Percentiles rank a stretch among this genome's conserved stretches.
Conservation (phyloP, 2,797 vertebrate genomes). For the Artibeus jamaicensis region DNA sequence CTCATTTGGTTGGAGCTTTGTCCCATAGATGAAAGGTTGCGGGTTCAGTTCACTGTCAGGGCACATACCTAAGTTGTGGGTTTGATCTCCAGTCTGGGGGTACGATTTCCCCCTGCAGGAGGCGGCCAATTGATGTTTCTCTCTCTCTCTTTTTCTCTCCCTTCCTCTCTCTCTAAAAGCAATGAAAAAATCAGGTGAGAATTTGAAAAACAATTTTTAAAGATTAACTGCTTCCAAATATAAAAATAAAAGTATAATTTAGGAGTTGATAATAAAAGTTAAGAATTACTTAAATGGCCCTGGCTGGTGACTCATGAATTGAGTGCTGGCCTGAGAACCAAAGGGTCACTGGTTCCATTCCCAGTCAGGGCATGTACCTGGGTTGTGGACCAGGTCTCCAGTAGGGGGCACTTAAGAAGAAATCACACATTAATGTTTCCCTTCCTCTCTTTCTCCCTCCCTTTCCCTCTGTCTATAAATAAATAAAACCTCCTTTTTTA, state of each 20-base stretch:
- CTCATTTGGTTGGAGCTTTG: not conserved
- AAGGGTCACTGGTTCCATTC: not conserved
- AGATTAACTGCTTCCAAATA: not conserved
- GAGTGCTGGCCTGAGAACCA: too few relatives aligned
- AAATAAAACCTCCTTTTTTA: not conserved
- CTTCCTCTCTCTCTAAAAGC: not conserved
- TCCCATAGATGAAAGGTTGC: not conserved
- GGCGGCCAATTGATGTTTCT: not conserved
- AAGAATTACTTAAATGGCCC: not conserved
- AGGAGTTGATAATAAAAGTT: not conserved
- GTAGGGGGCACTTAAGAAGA: too few relatives aligned
- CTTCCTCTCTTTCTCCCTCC: too few relatives aligned
- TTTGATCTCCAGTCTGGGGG: not conserved
- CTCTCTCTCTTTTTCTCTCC: not conserved
- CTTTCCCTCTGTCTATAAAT: not conserved
- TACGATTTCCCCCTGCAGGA: not conserved
- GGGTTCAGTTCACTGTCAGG: not conserved
- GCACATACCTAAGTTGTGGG: too few relatives aligned
- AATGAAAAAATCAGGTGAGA: not conserved
- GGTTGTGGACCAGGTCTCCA: too few relatives aligned
- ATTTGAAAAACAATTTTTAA: not conserved
- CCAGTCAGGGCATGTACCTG: not conserved
- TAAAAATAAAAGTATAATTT: not conserved
- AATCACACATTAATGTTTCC: too few relatives aligned
- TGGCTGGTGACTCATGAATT: too few relatives aligned